Conservation (phyloP, 2,797 vertebrate species). For the Valencia hispanica region DNA sequence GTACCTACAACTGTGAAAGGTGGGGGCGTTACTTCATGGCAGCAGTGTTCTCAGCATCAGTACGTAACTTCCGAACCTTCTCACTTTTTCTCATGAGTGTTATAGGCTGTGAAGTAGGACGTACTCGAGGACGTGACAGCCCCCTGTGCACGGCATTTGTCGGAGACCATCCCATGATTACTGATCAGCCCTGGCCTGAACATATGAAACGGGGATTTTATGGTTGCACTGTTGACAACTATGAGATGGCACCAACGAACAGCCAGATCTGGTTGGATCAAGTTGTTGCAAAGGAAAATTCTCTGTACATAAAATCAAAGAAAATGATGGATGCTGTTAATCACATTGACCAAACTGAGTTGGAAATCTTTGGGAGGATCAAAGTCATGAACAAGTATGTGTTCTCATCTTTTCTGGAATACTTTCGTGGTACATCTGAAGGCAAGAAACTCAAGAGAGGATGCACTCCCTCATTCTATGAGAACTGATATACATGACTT, state of each 20-base stretch:
- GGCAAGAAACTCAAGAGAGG: conserved; percentile 73
- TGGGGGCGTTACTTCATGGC: conserved; percentile 76
- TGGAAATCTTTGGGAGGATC: conserved; percentile 70
- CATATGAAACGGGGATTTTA: conserved; percentile 59
- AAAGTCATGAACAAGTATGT: conserved; percentile 77
- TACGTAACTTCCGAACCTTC: conserved; percentile 71
- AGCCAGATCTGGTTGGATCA: conserved; percentile 67
- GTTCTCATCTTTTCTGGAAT: conserved; percentile 74
- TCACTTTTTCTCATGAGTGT: conserved; percentile 76
- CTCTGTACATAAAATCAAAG: conserved; percentile 60
- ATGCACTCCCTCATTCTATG: conserved; percentile 28
- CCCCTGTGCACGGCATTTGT: conserved; percentile 67
- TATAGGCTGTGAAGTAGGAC: conserved; percentile 73
- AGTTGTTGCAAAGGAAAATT: conserved; percentile 70
- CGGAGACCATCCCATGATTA: conserved; percentile 71
- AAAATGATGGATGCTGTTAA: conserved; percentile 55
- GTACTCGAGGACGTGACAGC: conserved; percentile 41
- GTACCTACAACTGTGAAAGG: conserved; percentile 65
- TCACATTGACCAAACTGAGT: conserved; percentile 63
- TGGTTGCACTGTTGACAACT: conserved; percentile 56
- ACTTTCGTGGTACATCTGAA: conserved; percentile 72
- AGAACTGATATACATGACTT: conserved; percentile 14
- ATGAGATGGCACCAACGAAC: conserved; percentile 38
- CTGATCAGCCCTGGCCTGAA: conserved; percentile 45
- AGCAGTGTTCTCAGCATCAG: conserved; percentile 68